Base-by-base conservation (phyloP, 2,888 invertebrate genomes). In the Acronicta alni region DNA sequence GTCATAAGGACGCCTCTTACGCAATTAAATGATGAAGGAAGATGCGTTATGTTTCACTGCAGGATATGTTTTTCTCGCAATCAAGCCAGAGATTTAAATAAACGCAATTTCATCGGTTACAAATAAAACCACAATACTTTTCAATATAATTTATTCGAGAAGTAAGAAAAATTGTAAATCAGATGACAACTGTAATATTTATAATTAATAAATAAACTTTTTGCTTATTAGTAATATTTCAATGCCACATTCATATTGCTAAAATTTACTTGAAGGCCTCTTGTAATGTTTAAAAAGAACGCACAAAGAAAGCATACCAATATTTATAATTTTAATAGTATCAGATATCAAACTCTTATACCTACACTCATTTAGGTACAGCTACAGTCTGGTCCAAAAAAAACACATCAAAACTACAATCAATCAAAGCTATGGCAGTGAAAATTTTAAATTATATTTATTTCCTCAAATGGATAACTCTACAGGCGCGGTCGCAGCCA, bases 131-230 rank as follows among this genome's bases (percentile, higher is more conserved):
- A 53, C 15, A 0, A 23, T 5, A 35, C 44, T 51, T 30, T 35
- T 48, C 67, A 35, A 41, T 53, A 47, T 58, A 63, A 46, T 70
- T 67, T 70, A 72, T 71, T 67, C 3, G 17, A 30, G 57, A 52
- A 46, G 26, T 58, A 71, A 60, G 71, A 64, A 58, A 67, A 42
- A 17, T 52, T 60, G 14, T 63, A 55, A 66, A 69, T 69, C 53
- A 58, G 43, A 52, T 17, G 44, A 46, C 38, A 55, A 58, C 42
- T 63, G 45, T 52, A 65, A 57, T 43, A 49, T 62, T 30, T 45
- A 38, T 41, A 54, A 63, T 59, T 52, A 59, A 64, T 64, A 48
- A 68, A 43, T 57, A 47, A 48, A 38, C 38, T 61, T 58, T 69
- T 65, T 53, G 49, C 57, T 55, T 72, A 72, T 49, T 43, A 60